Conservation (phyloP, 1,140 invertebrate genomes). For the Fopius arisanus region DNA sequence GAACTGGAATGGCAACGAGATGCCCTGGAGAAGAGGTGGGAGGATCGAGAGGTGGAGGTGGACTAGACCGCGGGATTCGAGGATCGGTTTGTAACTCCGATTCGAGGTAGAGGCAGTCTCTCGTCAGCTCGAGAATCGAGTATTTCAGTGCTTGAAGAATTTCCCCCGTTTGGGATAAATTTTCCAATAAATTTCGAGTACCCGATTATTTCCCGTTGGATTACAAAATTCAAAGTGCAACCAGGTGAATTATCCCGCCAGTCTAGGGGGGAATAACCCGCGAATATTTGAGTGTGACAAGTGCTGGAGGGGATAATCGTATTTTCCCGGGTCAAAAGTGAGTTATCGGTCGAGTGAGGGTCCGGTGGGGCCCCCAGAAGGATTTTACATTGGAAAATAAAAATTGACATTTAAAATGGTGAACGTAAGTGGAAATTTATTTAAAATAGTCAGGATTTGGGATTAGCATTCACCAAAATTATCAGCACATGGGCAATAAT, state of each 20-base stretch:
- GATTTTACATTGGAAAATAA: neutral
- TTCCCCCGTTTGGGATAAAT: neutral
- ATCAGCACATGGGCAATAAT: neutral
- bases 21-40: neutral
- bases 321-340: neutral
- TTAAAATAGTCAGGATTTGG: neutral
- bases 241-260: constrained; percentile 6
- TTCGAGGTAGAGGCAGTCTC: constrained; percentile 19
- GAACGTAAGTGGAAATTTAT: constrained; percentile 22
- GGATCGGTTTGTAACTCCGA: constrained; percentile 11
- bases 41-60: constrained; percentile 1
- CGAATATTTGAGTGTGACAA: neutral
- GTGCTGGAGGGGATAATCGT: neutral
- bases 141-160: neutral
- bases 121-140: constrained; percentile 20
- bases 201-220: neutral
- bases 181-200: neutral
- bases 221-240: neutral
- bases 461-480: too few species aligned
- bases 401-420: constrained; percentile 5
- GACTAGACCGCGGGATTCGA: neutral
- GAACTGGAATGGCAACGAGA: neutral
- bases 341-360: constrained; percentile 4
- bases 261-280: neutral
- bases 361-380: constrained; percentile 16